phyloP scores from a whole-genome alignment of 64 coral and sea anemone genomes.

The Montipora cactus region DNA sequence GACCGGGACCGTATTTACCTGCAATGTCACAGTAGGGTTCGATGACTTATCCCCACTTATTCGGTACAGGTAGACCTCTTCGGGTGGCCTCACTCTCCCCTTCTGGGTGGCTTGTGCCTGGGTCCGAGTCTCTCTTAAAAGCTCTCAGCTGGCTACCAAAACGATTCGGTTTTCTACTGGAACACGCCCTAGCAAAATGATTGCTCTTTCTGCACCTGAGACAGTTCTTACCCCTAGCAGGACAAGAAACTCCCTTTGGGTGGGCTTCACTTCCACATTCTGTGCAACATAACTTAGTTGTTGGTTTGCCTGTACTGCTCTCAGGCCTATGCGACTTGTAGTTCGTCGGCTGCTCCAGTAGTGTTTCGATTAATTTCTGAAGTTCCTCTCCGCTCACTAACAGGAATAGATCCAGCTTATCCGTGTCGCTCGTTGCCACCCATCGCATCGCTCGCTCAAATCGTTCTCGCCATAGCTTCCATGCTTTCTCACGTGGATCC shows the following conservation, averaged over 20 bases:
- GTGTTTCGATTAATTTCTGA: conserved; percentile 63
- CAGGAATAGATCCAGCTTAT: conserved; percentile 61
- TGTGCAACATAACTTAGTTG: neutral
- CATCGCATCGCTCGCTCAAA: conserved; percentile 26
- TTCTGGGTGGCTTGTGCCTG: neutral
- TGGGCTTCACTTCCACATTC: too few species aligned
- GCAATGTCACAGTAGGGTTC: conserved; percentile 2
- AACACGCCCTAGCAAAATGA: neutral
- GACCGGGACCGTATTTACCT: conserved; percentile 44
- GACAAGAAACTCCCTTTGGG: too few species aligned
- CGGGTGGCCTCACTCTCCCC: neutral
- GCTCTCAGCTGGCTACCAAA: too few species aligned
- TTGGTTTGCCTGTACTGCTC: neutral
- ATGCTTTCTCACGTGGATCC: conserved; percentile 33
- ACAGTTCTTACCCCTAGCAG: too few species aligned
- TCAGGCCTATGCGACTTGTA: conserved; percentile 2
- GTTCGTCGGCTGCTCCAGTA: conserved; percentile 34
- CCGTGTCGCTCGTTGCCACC: neutral
- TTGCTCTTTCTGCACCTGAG: neutral
- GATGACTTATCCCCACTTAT: neutral
- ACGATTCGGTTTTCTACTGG: too few species aligned
- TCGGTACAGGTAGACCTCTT: conserved; percentile 39
- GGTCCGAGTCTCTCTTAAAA: too few species aligned
- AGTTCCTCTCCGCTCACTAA: conserved; percentile 18
- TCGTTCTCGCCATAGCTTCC: conserved; percentile 25